Evolutionary conservation across 92 coral and sea anemone species (phyloP), one percentile per base, ranked within the genome.

Genomic region (Heteractis magnifica): DNA sequence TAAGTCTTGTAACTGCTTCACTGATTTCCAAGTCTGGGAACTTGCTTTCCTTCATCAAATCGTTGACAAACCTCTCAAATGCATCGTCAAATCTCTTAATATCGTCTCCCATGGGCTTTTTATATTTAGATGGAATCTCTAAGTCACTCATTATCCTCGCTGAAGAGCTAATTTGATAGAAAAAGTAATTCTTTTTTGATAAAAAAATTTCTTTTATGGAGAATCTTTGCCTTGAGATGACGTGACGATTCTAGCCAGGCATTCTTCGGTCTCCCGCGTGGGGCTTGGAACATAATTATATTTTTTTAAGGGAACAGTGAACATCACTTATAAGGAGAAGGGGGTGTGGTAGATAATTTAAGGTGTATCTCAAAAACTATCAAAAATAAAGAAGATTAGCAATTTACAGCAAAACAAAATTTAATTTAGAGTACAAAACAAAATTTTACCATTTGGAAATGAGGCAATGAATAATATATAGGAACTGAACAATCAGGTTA

Each of bases 51-150:
- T 76, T 85, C 9, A 87, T 87, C 51, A 95, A 50, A 49, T 93
- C 97, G 62, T 95, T 88, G 11, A 95, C 92, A 16, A 93, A 84
- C 10, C 77, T 82, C 41, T 91, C 89, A 58, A 95, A 95, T 20
- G 83, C 88, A 48, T 87, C 84, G 52, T 94, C 98, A 51, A 95
- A 91, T 1, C 77, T 75, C 34, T 85, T 86, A 53, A 90, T 79
- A 50, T 95, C 98, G 78, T 79, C 86, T 64, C 6, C 51, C 58
- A 65, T 10, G 34, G 10, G 10, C 44, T 56, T 80, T 58, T 16
- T 51, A 26, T 23, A n/a, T 19, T 60, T 56, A 23, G 71, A 19
- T 12, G 51, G 52, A 11, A 52, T 79, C 49, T 56, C 49, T 10
- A 58, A 13, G 8, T 75, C 78, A 75, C 78, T 75, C 78, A 75